Percentiles rank a stretch among this genome's conserved stretches.
phyloP scores from a whole-genome alignment of 2,113 vertebrate species.

The Abramis brama region DNA sequence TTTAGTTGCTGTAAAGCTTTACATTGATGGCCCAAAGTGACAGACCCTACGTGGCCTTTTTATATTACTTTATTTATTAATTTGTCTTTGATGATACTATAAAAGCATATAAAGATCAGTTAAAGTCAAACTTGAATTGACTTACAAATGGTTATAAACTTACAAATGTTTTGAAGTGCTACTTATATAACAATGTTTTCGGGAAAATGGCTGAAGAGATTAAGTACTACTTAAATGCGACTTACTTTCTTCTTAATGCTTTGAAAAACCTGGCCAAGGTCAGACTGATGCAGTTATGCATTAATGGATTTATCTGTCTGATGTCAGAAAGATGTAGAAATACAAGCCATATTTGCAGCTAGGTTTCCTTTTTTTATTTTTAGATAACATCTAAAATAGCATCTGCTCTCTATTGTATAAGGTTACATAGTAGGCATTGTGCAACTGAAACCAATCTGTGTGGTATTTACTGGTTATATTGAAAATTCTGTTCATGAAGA shows the following conservation, averaged over 20 bases:
- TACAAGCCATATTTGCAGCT: not conserved
- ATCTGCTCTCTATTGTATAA: not conserved
- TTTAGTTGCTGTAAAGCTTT: not conserved
- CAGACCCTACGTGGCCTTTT: not conserved
- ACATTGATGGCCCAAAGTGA: not conserved
- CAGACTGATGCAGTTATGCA: not conserved
- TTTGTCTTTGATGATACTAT: not conserved
- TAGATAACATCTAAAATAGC: conserved; percentile 17
- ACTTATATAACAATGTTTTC: not conserved
- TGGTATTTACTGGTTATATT: not conserved
- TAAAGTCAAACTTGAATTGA: not conserved
- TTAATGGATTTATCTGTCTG: conserved; percentile 2
- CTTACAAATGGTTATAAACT: not conserved
- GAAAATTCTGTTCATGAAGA: not conserved
- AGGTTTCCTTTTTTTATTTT: not conserved
- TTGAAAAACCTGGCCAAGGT: not conserved
- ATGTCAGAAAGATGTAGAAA: not conserved
- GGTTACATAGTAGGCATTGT: not conserved
- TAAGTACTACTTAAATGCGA: not conserved
- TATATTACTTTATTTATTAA: not conserved
- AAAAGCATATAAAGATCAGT: not conserved
- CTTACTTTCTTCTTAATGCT: not conserved
- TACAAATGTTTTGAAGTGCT: conserved; percentile 14
- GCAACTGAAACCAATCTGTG: not conserved
- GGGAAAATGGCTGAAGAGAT: conserved; percentile 6